phyloP scores from a whole-genome alignment of 2,797 vertebrate genomes.

The Dicrostonyx torquatus region DNA sequence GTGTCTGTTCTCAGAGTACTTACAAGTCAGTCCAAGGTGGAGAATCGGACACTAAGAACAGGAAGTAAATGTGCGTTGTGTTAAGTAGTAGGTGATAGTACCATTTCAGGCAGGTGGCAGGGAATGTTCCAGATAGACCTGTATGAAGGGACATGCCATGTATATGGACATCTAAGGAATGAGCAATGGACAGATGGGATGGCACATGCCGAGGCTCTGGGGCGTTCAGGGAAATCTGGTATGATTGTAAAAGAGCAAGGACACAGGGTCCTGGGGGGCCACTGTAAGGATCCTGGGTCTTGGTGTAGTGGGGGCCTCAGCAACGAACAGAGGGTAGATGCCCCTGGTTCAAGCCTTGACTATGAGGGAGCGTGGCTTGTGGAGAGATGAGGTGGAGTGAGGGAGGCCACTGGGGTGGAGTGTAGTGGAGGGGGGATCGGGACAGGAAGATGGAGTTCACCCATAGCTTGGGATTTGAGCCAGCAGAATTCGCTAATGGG shows the following conservation, averaged over 20 bases:
- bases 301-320: neutral
- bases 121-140: neutral
- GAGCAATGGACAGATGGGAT: neutral
- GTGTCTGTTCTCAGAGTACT: neutral
- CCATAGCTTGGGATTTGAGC: neutral
- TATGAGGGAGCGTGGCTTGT: rapidly evolving
- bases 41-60: neutral
- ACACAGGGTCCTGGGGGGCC: neutral
- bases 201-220: neutral
- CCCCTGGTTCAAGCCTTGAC: neutral
- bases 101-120: neutral
- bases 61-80: neutral
- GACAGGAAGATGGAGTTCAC: neutral
- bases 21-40: neutral
- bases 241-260: neutral
- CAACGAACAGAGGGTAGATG: neutral
- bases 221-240: neutral
- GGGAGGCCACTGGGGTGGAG: neutral
- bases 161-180: neutral
- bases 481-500: neutral
- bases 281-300: neutral
- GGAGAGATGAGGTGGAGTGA: neutral
- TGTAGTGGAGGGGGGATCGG: rapidly evolving
- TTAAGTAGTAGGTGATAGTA: neutral
- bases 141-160: neutral